Evolutionary conservation across 2,113 vertebrate genomes (phyloP), one percentile per base, ranked within the genome.

Genomic region (Saguinus imperator): DNA sequence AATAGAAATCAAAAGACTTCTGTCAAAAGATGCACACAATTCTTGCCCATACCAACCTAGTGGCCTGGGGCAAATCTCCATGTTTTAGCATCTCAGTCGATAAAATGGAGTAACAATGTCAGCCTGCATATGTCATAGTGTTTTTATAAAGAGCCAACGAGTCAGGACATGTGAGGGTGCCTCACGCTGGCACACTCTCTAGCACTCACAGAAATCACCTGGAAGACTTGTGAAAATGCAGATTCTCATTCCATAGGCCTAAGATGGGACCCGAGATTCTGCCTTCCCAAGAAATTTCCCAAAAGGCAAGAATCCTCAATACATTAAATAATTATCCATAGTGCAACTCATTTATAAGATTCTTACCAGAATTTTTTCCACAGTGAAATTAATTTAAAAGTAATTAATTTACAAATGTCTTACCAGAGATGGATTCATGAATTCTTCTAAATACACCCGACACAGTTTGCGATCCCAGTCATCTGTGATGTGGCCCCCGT

Each of bases 351-450:
- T 81, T 75, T 32, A 0, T 61, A 84, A 91, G 55, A 13, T 68
- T 76, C 14, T 84, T 61, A 87, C 20, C 43, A 84, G 55, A 58
- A 87, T 73, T 88, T 93, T 86, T 32, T 92, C 20, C n/a, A 80
- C 75, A 50, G 27, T 37, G 27, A 90, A 89, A 84, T 77, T 48
- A 83, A 23, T 86, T 86, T n/a, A 32, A 64, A 64, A 64, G 6
- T 29, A 29, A 64, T 6, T 64, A 32, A 64, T 64, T 64, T 64
- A 32, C 61, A 73, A 91, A 76, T 45, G 13, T 18, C 98, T 98
- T 98, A 99, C 99, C 98, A 99, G 98, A 95, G 98, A 98, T 29
- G 98, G 98, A 96, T 98, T 99, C 98, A 99, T 98, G 95, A 99
- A 98, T 97, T 99, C 98, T 88, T 99, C 98, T 91, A 99, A 98